Conservation (phyloP, 2,888 invertebrate species). For the Phrixothrix hirtus region DNA sequence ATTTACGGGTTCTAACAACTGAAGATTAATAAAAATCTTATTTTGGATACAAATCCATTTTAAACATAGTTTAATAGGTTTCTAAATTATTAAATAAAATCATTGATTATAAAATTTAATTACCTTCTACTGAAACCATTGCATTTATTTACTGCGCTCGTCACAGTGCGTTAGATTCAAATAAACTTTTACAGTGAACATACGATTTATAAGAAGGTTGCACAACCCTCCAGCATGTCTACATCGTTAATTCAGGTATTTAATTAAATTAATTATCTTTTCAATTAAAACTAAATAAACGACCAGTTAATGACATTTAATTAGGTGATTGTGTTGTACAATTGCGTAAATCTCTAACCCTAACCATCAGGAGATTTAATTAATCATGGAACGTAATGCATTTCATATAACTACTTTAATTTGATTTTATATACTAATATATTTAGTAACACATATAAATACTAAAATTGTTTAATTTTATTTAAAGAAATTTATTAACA, state of each 20-base stretch:
- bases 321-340: conserved; percentile 7
- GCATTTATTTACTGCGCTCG: no score
- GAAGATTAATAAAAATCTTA: not conserved
- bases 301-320: conserved; percentile 13
- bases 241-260: conserved; percentile 21
- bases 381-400: no score
- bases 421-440: no score
- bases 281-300: conserved; percentile 10
- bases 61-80: no score
- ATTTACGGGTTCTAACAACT: not conserved
- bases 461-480: no score
- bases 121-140: no score
- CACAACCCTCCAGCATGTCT: conserved; percentile 23
- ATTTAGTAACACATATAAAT: no score
- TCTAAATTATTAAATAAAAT: no score
- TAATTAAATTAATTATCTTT: conserved; percentile 23
- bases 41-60: not conserved
- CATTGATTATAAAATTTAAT: no score
- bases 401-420: no score
- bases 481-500: conserved; percentile 1
- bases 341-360: conserved; percentile 12
- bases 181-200: conserved; percentile 20
- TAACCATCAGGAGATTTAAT: not conserved
- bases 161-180: conserved; percentile 18
- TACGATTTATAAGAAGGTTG: conserved; percentile 24